These are phyloP conservation scores for Holotrichia oblita DNA, from an alignment of 1,140 invertebrate species.

Conservation along the genomic window DNA sequence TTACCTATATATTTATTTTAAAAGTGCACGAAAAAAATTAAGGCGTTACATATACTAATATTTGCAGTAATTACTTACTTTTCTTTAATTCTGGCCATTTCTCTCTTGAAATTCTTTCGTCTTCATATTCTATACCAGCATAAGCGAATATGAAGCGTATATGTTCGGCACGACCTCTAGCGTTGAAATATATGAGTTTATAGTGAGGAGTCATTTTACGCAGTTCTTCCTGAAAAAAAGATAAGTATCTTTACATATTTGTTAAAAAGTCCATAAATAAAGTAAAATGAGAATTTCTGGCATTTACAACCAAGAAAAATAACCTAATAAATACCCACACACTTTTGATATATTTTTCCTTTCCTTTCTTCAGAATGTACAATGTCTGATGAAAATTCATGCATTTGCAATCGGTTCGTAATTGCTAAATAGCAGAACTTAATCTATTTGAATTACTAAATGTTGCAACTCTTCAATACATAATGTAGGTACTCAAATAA, in stretches of 20 bases:
- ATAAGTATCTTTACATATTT: background rate
- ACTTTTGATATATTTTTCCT: background rate
- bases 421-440: no score
- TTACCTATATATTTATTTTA: no score
- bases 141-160: slow-evolving; percentile 74
- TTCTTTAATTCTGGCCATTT: slow-evolving; percentile 67
- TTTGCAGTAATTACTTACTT: slow-evolving; percentile 59
- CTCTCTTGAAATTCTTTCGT: slow-evolving; percentile 67
- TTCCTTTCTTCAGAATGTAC: no score
- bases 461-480: no score
- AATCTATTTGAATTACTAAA: no score
- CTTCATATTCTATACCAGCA: slow-evolving; percentile 70
- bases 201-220: slow-evolving; percentile 62
- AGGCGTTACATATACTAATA: no score
- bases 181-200: slow-evolving; percentile 73
- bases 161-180: slow-evolving; percentile 74
- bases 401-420: no score
- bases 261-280: background rate
- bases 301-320: background rate
- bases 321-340: background rate
- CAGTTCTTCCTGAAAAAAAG: background rate
- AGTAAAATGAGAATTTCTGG: background rate
- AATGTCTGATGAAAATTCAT: no score
- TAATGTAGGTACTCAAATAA: no score
- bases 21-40: no score